phyloP scores from a whole-genome alignment of 1,140 invertebrate species.

The Cataglyphis hispanica region DNA sequence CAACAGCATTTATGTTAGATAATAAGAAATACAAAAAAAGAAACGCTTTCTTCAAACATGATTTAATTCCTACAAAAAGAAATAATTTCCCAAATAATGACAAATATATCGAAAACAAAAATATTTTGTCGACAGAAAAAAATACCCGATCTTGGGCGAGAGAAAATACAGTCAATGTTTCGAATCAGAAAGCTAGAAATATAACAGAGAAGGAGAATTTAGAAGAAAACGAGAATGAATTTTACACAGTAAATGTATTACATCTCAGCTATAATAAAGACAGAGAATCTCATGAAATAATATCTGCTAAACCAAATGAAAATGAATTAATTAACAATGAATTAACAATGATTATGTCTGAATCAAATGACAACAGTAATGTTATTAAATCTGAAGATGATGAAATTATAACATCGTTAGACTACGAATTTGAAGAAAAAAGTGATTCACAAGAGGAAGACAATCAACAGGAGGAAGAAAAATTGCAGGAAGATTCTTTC shows the following conservation, averaged over 20 bases:
- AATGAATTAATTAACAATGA: constrained; percentile 1
- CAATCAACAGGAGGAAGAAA: not conserved
- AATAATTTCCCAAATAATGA: not conserved
- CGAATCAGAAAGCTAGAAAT: not conserved
- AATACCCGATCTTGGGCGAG: not conserved
- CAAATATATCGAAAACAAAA: not conserved
- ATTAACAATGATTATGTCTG: constrained; percentile 11
- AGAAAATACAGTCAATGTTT: not conserved
- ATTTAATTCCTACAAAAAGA: not conserved
- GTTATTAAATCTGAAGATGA: not conserved
- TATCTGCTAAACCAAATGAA: constrained; percentile 12
- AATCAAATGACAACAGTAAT: constrained; percentile 16
- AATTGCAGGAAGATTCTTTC: not conserved
- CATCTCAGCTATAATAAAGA: constrained; percentile 67
- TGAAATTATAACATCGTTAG: not conserved
- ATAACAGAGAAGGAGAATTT: not conserved
- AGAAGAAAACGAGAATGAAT: not conserved
- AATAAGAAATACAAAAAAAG: not conserved
- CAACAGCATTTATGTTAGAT: not conserved
- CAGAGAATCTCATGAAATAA: constrained; percentile 64
- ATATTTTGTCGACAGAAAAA: not conserved
- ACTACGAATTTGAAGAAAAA: constrained; percentile 1
- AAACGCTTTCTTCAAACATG: not conserved
- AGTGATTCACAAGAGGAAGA: not conserved
- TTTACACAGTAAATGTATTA: constrained; percentile 69